These are phyloP conservation scores for Lepus europaeus DNA, from an alignment of 2,113 vertebrate species.

Conservation along the genomic window DNA sequence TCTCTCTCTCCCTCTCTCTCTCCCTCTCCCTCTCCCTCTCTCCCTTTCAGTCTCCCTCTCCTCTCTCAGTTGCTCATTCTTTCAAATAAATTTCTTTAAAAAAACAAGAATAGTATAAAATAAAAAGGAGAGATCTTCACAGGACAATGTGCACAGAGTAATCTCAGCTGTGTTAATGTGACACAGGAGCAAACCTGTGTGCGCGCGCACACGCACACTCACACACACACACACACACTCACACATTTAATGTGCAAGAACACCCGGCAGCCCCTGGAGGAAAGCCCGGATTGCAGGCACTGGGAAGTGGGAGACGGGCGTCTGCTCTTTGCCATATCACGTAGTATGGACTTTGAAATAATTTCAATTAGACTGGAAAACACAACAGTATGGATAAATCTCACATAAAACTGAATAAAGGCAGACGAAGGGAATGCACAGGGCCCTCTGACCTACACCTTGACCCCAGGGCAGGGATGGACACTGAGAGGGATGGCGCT, in stretches of 20 bases:
- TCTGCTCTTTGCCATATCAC: not conserved
- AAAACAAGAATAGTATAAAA: no score
- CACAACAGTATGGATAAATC: not conserved
- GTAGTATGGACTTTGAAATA: not conserved
- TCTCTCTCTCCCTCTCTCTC: no score
- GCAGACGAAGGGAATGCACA: not conserved
- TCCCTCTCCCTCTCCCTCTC: not conserved
- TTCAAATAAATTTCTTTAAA: no score
- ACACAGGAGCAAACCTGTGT: not conserved
- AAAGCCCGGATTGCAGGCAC: not conserved
- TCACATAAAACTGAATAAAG: not conserved
- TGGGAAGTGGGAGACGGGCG: rapidly evolving
- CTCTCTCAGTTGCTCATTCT: no score
- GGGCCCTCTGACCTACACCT: not conserved
- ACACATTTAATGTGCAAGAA: no score
- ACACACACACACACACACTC: not conserved
- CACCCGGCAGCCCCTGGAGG: not conserved
- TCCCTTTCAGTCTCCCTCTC: no score
- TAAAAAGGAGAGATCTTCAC: not conserved
- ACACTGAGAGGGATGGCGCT: rapidly evolving
- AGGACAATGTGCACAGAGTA: no score
- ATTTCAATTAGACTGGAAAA: not conserved
- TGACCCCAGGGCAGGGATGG: not conserved
- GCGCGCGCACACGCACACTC: rapidly evolving
- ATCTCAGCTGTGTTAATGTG: not conserved